These are phyloP conservation scores for Morpho achilles DNA, from an alignment of 2,888 invertebrate genomes.

Conservation along the genomic window DNA sequence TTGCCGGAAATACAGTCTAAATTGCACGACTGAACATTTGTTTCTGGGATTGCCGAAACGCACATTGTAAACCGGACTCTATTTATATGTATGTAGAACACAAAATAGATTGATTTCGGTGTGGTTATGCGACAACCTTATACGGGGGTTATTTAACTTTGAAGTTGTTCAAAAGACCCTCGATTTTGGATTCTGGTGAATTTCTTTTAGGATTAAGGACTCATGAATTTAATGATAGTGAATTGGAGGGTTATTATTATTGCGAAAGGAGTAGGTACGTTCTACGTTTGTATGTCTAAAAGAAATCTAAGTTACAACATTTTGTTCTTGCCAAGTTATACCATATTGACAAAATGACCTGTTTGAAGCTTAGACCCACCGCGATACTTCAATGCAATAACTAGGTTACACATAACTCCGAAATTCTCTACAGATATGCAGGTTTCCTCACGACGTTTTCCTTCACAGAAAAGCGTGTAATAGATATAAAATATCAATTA, in stretches of 20 bases:
- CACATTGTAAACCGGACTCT: constrained; percentile 43
- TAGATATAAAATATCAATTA: background rate
- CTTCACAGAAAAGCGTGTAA: background rate
- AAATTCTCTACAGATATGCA: background rate
- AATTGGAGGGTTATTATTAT: constrained; percentile 54
- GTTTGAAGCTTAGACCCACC: background rate
- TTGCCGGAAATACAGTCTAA: constrained; percentile 77
- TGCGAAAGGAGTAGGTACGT: constrained; percentile 59
- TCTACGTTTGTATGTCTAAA: constrained; percentile 11
- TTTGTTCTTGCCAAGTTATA: too few species aligned
- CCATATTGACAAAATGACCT: background rate
- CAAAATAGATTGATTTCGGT: constrained; percentile 32
- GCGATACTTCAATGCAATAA: background rate
- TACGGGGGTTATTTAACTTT: constrained; percentile 73
- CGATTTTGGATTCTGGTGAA: constrained; percentile 73
- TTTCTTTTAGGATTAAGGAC: constrained; percentile 77
- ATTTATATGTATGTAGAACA: constrained; percentile 36
- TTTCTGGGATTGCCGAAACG: constrained; percentile 50
- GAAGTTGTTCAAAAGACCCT: constrained; percentile 77
- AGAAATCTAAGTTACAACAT: background rate
- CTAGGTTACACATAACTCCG: background rate
- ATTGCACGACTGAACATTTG: constrained; percentile 73
- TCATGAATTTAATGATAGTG: constrained; percentile 78
- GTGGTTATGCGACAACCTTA: constrained; percentile 36
- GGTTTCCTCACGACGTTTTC: background rate